Percentiles rank a stretch among this genome's conserved stretches.
These are phyloP conservation scores for Drosophila nannoptera DNA, from an alignment of 1,140 invertebrate species.

Conservation along the genomic window DNA sequence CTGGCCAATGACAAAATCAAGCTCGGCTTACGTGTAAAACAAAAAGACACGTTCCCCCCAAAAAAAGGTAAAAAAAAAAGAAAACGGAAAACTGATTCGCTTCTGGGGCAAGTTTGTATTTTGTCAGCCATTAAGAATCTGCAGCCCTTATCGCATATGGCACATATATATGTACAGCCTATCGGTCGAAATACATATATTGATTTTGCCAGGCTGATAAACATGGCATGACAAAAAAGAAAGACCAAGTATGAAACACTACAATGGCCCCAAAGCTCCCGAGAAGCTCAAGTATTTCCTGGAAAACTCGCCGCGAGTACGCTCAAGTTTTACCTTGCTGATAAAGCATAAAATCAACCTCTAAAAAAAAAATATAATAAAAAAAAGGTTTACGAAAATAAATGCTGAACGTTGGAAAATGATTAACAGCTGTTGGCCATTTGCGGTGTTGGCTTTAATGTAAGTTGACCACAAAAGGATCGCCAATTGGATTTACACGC, in stretches of 20 bases:
- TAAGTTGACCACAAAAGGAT: constrained; percentile 63
- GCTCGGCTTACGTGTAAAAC: constrained; percentile 46
- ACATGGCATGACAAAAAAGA: neutral
- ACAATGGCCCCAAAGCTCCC: constrained; percentile 52
- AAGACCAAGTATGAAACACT: constrained; percentile 17
- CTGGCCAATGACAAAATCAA: constrained; percentile 61
- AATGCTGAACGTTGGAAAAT: constrained; percentile 39
- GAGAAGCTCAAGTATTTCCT: constrained; percentile 49
- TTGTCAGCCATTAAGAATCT: constrained; percentile 10
- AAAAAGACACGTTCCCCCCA: constrained; percentile 55
- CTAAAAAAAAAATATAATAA: neutral
- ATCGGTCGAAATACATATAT: constrained; percentile 22
- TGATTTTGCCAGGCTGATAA: constrained; percentile 33
- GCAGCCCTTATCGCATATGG: constrained; percentile 13
- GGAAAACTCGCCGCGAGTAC: constrained; percentile 54
- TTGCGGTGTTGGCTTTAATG: constrained; percentile 37
- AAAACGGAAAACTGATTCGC: too few relatives aligned
- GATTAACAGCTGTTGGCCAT: constrained; percentile 67
- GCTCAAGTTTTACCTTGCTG: constrained; percentile 39
- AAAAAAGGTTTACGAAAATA: neutral
- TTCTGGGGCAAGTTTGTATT: neutral
- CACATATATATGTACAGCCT: constrained; percentile 25
- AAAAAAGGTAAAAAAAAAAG: constrained; percentile 20
- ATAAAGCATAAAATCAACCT: constrained; percentile 58
- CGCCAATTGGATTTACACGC: constrained; percentile 24